These are phyloP conservation scores for Hirtodrosophila confusa DNA, from an alignment of 2,888 invertebrate species.

Conservation along the genomic window DNA sequence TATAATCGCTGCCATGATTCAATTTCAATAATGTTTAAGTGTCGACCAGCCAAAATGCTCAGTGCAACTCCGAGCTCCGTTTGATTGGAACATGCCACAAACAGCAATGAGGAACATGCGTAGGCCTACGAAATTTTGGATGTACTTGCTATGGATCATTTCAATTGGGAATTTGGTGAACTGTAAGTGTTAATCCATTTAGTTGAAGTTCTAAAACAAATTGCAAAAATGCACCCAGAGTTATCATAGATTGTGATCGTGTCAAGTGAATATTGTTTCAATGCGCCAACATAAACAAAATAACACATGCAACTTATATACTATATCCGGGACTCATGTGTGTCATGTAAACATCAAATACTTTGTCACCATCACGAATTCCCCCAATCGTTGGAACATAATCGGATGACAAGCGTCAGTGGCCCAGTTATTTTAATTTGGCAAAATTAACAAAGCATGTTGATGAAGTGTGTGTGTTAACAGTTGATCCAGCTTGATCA, in stretches of 20 bases:
- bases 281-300: slow-evolving; percentile 57
- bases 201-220: neutral
- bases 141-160: slow-evolving; percentile 2
- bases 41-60: slow-evolving; percentile 10
- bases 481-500: slow-evolving; percentile 8
- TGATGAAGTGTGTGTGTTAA: no score
- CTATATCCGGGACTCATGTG: slow-evolving; percentile 15
- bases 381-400: slow-evolving; percentile 17
- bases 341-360: slow-evolving; percentile 50
- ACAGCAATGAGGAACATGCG: slow-evolving; percentile 9
- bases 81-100: slow-evolving; percentile 8
- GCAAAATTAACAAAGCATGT: slow-evolving; percentile 54
- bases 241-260: slow-evolving; percentile 39
- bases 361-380: slow-evolving; percentile 10
- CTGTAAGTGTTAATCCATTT: slow-evolving; percentile 28
- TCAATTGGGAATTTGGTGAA: slow-evolving; percentile 1
- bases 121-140: neutral
- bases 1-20: slow-evolving; percentile 21
- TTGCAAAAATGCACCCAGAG: slow-evolving; percentile 1
- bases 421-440: slow-evolving; percentile 77
- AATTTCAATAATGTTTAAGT: slow-evolving; percentile 19
- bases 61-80: slow-evolving; percentile 29
- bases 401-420: slow-evolving; percentile 69
- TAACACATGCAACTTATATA: neutral
- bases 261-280: slow-evolving; percentile 30